Conservation (phyloP, 30 jellyfish, hydroid and myxozoan genomes). For the Aurelia aurita region DNA sequence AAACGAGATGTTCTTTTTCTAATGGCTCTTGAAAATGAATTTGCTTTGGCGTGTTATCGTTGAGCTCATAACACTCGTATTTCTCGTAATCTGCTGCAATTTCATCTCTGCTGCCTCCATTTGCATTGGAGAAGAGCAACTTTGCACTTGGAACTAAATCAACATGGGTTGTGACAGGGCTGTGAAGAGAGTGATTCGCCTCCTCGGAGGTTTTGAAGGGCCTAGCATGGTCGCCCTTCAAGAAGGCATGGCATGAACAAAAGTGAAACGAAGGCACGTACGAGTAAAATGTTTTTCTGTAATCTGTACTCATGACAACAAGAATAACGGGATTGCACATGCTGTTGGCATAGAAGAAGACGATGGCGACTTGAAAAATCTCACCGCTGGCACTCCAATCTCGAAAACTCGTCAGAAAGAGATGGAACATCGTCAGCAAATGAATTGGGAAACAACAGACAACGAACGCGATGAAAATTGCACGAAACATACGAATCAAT, state of each 20-base stretch:
- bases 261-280: constrained; percentile 60
- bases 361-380: constrained; percentile 52
- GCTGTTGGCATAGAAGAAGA: constrained; percentile 75
- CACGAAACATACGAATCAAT: constrained; percentile 73
- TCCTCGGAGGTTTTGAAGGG: constrained; percentile 22
- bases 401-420: constrained; percentile 20
- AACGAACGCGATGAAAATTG: constrained; percentile 77
- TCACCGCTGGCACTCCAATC: constrained; percentile 65
- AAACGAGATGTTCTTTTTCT: no score
- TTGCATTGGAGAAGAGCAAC: neutral
- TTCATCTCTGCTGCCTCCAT: neutral
- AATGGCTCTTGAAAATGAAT: no score
- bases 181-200: constrained; percentile 35
- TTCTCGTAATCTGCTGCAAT: constrained; percentile 22
- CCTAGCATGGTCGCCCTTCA: constrained; percentile 6
- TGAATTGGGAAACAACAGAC: constrained; percentile 80
- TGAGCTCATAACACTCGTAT: constrained; percentile 36
- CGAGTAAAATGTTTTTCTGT: constrained; percentile 67
- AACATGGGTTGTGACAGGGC: constrained; percentile 25
- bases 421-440: constrained; percentile 52
- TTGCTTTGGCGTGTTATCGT: constrained; percentile 22
- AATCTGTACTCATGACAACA: constrained; percentile 73
- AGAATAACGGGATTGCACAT: constrained; percentile 83
- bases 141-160: constrained; percentile 5
- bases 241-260: constrained; percentile 1